Percentiles rank a stretch among this genome's conserved stretches.
Evolutionary conservation across 2,113 vertebrate genomes (phyloP).

Genomic region (Toxotes chatareus): DNA sequence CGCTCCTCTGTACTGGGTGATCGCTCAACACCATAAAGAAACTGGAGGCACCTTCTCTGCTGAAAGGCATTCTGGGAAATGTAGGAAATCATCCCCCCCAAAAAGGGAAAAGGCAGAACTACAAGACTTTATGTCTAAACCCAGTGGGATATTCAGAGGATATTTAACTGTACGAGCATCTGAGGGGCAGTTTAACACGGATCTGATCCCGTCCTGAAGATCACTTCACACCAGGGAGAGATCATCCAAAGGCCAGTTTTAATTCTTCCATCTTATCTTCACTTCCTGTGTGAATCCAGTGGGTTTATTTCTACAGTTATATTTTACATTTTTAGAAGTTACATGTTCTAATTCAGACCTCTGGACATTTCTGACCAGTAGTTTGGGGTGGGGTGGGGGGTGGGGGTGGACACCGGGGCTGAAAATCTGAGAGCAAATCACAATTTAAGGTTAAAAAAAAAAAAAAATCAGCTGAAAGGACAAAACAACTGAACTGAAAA

Average conservation of each 20-base stretch:
- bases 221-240: neutral
- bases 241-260: neutral
- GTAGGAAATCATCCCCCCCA: neutral
- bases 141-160: neutral
- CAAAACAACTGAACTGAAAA: neutral
- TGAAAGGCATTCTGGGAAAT: constrained; percentile 44
- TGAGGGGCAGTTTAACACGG: neutral
- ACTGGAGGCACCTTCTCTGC: neutral
- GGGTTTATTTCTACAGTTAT: constrained; percentile 13
- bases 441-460: neutral
- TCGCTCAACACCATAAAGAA: neutral
- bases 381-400: neutral
- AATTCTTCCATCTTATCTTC: neutral
- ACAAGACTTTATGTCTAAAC: neutral
- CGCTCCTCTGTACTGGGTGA: neutral
- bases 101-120: neutral
- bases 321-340: constrained; percentile 19
- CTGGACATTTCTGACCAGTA: neutral
- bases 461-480: constrained; percentile 1
- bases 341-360: neutral
- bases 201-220: no score
- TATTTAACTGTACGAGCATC: neutral
- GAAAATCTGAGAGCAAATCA: neutral
- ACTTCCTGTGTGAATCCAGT: constrained; percentile 39
- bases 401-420: neutral